Percentiles rank a stretch among this genome's conserved stretches.
phyloP scores from a whole-genome alignment of 23 tunicate species.

The Diplosoma virens region DNA sequence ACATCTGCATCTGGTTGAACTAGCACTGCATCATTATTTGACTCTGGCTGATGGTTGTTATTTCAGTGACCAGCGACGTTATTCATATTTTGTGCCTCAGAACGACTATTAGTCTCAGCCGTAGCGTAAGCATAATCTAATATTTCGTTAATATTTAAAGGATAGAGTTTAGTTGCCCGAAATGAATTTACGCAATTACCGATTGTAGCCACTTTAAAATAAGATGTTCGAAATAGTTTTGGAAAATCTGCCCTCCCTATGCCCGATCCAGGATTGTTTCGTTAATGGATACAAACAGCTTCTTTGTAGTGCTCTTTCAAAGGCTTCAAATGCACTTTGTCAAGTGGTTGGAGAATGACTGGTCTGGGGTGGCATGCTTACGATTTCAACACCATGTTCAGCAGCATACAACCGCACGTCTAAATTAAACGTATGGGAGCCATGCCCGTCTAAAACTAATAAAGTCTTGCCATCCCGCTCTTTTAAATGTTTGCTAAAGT shows the following conservation, averaged over 20 bases:
- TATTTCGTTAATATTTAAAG: conserved; percentile 13
- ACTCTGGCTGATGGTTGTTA: background rate
- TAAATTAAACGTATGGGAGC: conserved; percentile 22
- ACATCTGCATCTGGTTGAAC: too few relatives aligned
- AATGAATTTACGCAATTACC: conserved; percentile 8
- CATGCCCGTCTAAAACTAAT: conserved; percentile 18
- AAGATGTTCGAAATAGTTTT: conserved; percentile 11
- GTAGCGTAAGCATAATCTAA: conserved; percentile 13
- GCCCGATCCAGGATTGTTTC: conserved; percentile 34
- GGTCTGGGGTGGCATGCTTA: conserved; percentile 4
- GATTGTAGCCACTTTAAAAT: conserved; percentile 25
- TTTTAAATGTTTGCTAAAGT: conserved; percentile 16
- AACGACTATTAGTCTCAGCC: conserved; percentile 1
- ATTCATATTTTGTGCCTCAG: background rate
- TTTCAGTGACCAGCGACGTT: background rate
- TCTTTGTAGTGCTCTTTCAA: conserved; percentile 33
- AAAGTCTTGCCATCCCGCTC: conserved; percentile 9
- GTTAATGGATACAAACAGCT: conserved; percentile 12
- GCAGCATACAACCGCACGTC: conserved; percentile 29
- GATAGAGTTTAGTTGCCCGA: conserved; percentile 15
- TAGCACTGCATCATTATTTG: too few relatives aligned
- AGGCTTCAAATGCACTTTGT: conserved; percentile 35
- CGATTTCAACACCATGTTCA: conserved; percentile 22
- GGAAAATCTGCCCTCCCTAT: conserved; percentile 35
- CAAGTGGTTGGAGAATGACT: conserved; percentile 29